A percentile compares a stretch with the other conserved stretches of the same genome.
phyloP scores from a whole-genome alignment of 2,888 invertebrate species.

The Xanthia icteritia region DNA sequence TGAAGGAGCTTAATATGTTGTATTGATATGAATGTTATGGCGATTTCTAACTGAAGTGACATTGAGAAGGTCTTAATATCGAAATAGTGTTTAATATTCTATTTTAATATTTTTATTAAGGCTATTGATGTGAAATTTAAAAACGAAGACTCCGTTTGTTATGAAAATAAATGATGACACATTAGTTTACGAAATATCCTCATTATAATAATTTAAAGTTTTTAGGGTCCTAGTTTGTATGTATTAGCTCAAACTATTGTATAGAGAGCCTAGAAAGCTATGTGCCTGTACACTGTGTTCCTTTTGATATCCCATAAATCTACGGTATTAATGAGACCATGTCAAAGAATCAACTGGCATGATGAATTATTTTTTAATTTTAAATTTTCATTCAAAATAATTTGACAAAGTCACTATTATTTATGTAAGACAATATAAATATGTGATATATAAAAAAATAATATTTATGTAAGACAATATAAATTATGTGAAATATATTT shows the following conservation, averaged over 20 bases:
- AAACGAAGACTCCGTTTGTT: slow-evolving; percentile 9
- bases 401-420: too few species aligned
- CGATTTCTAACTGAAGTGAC: slow-evolving; percentile 47
- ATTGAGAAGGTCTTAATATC: slow-evolving; percentile 57
- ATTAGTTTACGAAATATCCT: background rate
- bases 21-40: slow-evolving; percentile 68
- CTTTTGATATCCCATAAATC: too few species aligned
- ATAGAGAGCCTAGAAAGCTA: background rate
- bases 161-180: slow-evolving; percentile 21
- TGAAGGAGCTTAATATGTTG: slow-evolving; percentile 68
- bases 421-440: too few species aligned
- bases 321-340: too few species aligned
- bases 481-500: too few species aligned
- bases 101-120: slow-evolving; percentile 39
- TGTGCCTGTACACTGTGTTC: background rate
- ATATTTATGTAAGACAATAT: too few species aligned
- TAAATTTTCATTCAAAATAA: too few species aligned
- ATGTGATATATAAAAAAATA: too few species aligned
- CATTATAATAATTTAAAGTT: slow-evolving; percentile 1
- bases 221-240: background rate
- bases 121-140: slow-evolving; percentile 47
- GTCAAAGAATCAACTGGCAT: too few species aligned
- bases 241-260: background rate
- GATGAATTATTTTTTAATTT: too few species aligned
- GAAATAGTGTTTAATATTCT: slow-evolving; percentile 58